phyloP scores from a whole-genome alignment of 2,113 vertebrate genomes.

The Lasiurus cinereus region DNA sequence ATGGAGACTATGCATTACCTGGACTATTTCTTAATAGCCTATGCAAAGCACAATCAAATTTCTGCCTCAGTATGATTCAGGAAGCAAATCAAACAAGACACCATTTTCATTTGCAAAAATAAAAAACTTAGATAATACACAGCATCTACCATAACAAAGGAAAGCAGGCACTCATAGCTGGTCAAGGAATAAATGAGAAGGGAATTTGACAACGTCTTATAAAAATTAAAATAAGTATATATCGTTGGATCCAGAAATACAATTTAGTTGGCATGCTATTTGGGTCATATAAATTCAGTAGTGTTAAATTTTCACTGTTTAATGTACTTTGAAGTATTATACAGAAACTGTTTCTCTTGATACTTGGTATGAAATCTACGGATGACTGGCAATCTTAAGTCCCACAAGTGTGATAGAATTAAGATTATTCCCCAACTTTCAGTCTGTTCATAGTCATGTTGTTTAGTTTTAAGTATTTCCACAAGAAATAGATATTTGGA shows the following conservation, averaged over 20 bases:
- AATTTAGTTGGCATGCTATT: neutral
- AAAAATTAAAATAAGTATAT: neutral
- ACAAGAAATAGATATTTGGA: constrained; percentile 1
- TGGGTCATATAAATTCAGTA: neutral
- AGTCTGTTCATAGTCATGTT: neutral
- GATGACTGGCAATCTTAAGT: neutral
- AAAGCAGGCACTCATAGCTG: neutral
- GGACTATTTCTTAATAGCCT: neutral
- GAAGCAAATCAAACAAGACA: constrained; percentile 47
- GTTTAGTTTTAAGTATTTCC: constrained; percentile 29
- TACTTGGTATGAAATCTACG: neutral
- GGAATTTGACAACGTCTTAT: neutral
- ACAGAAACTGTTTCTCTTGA: neutral
- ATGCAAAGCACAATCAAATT: constrained; percentile 14
- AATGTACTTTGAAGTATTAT: neutral
- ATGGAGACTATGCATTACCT: neutral
- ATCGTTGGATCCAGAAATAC: neutral
- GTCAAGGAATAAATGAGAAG: neutral
- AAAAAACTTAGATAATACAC: neutral
- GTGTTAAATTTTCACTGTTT: neutral
- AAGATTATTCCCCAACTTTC: neutral
- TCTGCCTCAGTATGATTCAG: constrained; percentile 12
- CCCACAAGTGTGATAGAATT: neutral
- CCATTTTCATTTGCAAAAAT: constrained; percentile 35
- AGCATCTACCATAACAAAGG: neutral